Evolutionary conservation across 1,140 invertebrate genomes (phyloP).

Genomic region (Lordiphosa mommai): DNA sequence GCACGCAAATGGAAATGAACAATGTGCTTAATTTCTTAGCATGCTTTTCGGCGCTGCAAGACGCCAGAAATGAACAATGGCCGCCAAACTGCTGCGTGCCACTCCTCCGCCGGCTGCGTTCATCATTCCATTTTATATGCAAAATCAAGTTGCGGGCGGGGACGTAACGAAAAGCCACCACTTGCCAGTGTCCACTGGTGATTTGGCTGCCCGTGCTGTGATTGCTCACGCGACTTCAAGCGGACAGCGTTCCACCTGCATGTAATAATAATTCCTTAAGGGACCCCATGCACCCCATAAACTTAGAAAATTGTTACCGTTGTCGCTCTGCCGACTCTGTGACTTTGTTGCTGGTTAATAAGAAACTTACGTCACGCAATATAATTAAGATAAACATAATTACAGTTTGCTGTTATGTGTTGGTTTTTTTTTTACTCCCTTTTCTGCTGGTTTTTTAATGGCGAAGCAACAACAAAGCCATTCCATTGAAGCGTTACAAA

Average conservation of each 20-base stretch:
- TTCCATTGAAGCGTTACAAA: constrained; percentile 34
- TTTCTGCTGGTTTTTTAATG: constrained; percentile 49
- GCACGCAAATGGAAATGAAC: constrained; percentile 61
- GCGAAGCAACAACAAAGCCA: background rate
- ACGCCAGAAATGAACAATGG: constrained; percentile 40
- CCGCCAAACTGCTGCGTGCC: constrained; percentile 22
- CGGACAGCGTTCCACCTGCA: constrained; percentile 8
- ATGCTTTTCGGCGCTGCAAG: constrained; percentile 54
- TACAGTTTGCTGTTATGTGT: constrained; percentile 66
- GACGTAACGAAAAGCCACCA: constrained; percentile 39
- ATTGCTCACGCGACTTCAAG: constrained; percentile 61
- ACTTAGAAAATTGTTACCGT: constrained; percentile 46
- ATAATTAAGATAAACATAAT: constrained; percentile 79
- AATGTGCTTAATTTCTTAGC: constrained; percentile 71
- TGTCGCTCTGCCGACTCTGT: constrained; percentile 41
- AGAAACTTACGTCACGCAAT: constrained; percentile 74
- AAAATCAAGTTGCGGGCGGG: constrained; percentile 45
- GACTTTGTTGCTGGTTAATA: constrained; percentile 70
- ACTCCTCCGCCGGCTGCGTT: background rate
- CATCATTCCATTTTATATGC: constrained; percentile 60
- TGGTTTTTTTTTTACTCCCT: constrained; percentile 37
- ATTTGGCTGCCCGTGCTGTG: constrained; percentile 41
- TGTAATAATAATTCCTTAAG: constrained; percentile 65
- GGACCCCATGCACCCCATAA: constrained; percentile 24
- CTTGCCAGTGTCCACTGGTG: constrained; percentile 40